A percentile compares a stretch with the other conserved stretches of the same genome.
Evolutionary conservation across 2,888 invertebrate species (phyloP).

Genomic region (Polydrusus tereticollis): DNA sequence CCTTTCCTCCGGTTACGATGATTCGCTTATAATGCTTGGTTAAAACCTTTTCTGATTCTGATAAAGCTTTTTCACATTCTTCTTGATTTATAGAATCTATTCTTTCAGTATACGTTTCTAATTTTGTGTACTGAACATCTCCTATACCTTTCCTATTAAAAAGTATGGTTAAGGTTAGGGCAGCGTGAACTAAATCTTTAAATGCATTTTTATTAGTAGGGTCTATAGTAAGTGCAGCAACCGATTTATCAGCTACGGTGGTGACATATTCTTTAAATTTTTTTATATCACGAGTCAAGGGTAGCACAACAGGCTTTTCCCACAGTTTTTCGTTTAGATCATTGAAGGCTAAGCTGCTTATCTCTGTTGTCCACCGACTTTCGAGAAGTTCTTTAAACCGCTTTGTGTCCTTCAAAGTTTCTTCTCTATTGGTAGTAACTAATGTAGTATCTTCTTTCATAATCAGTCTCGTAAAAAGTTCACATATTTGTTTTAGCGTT

Average conservation of each 20-base stretch:
- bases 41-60: constrained; percentile 51
- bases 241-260: constrained; percentile 44
- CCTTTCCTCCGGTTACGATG: background rate
- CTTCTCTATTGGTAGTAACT: constrained; percentile 1
- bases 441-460: constrained; percentile 30
- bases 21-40: constrained; percentile 42
- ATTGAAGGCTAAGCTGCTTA: constrained; percentile 41
- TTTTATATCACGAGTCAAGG: constrained; percentile 36
- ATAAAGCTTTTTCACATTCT: constrained; percentile 49
- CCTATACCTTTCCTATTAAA: constrained; percentile 54
- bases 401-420: constrained; percentile 18
- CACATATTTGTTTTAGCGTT: constrained; percentile 40
- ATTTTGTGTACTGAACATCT: constrained; percentile 54
- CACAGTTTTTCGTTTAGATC: background rate
- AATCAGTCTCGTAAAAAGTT: constrained; percentile 23
- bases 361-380: constrained; percentile 39
- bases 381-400: constrained; percentile 32
- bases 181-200: constrained; percentile 51
- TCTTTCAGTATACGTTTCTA: constrained; percentile 43
- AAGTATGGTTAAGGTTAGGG: constrained; percentile 50
- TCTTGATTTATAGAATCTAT: constrained; percentile 35
- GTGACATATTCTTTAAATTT: constrained; percentile 49
- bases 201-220: constrained; percentile 38
- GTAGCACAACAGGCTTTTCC: background rate
- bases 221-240: constrained; percentile 41